These are phyloP conservation scores for Anas bernieri DNA, from an alignment of 2,797 vertebrate genomes.

Conservation along the genomic window DNA sequence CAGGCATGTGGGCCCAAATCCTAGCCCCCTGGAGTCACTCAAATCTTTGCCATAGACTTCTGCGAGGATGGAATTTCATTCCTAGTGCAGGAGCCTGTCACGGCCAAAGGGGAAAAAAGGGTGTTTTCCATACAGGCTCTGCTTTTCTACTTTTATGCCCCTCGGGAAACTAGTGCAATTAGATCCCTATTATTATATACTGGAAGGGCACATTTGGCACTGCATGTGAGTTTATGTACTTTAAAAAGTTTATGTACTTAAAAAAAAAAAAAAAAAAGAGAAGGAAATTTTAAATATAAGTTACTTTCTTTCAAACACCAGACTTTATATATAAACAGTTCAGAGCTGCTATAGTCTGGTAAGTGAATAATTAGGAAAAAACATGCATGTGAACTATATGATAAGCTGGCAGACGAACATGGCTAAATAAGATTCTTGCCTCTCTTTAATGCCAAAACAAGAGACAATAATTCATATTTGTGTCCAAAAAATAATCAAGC, in stretches of 20 bases:
- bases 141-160: constrained; percentile 29
- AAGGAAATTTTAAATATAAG: constrained; percentile 42
- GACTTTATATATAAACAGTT: constrained; percentile 66
- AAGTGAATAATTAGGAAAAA: constrained; percentile 42
- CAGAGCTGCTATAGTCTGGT: constrained; percentile 22
- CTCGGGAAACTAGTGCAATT: constrained; percentile 43
- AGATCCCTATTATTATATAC: constrained; percentile 39
- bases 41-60: background rate
- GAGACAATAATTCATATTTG: background rate
- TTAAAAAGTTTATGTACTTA: constrained; percentile 1
- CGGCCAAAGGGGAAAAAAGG: background rate
- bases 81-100: background rate
- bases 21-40: background rate
- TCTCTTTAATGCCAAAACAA: constrained; percentile 11
- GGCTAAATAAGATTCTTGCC: constrained; percentile 5
- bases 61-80: constrained; percentile 56
- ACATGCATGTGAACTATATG: background rate
- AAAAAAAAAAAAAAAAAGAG: background rate
- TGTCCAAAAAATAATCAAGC: background rate
- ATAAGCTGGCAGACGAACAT: constrained; percentile 17
- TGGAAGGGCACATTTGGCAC: constrained; percentile 45
- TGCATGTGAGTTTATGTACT: constrained; percentile 2
- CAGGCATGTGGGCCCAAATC: constrained; percentile 25
- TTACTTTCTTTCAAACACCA: constrained; percentile 42
- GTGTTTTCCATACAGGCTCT: constrained; percentile 49